These are phyloP conservation scores for Smutsia temminckii DNA, from an alignment of 2,797 vertebrate genomes.

Conservation along the genomic window DNA sequence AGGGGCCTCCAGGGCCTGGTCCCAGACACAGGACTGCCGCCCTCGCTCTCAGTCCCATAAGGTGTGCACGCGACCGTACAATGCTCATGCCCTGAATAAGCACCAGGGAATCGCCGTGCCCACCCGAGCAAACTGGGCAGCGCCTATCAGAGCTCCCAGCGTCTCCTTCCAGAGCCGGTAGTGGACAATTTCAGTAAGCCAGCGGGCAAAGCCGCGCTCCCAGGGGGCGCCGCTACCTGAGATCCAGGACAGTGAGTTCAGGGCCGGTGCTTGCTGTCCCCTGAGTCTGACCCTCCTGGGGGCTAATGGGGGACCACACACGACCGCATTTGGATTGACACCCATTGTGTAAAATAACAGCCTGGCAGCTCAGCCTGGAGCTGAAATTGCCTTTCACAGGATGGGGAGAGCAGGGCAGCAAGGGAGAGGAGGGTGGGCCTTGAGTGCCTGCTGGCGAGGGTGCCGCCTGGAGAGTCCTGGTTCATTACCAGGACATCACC, in stretches of 20 bases:
- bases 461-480: background rate
- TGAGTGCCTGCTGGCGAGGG: background rate
- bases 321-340: background rate
- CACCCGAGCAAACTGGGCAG: background rate
- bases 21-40: background rate
- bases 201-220: background rate
- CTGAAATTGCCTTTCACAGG: background rate
- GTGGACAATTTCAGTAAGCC: background rate
- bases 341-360: background rate
- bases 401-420: background rate
- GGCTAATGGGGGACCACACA: too few species aligned
- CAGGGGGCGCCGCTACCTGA: rapidly evolving
- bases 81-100: rapidly evolving
- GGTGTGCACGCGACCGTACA: rapidly evolving
- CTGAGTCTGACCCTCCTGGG: background rate
- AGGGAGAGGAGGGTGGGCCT: background rate
- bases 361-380: background rate
- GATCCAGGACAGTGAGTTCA: too few species aligned
- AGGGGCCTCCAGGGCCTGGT: background rate
- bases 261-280: background rate
- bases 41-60: background rate
- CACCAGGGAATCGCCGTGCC: background rate
- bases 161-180: background rate
- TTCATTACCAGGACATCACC: background rate
- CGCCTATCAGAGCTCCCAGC: background rate